These are phyloP conservation scores for Oasisia sp. DNA, from an alignment of 2,888 invertebrate species.

Conservation along the genomic window DNA sequence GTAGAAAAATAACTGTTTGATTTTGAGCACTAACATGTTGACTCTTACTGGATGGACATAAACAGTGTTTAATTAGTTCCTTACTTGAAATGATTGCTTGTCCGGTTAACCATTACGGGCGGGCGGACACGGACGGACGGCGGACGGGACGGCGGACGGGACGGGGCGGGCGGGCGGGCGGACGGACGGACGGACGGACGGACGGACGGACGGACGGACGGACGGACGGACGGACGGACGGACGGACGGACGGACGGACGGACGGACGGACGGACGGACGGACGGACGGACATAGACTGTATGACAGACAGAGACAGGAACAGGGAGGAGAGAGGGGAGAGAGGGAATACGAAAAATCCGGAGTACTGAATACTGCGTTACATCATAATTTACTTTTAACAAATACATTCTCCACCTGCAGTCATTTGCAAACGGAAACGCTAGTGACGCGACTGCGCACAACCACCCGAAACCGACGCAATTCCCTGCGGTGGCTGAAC, in stretches of 20 bases:
- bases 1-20: too few species aligned
- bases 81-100: background rate
- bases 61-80: background rate
- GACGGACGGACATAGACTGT: background rate
- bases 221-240: too few species aligned
- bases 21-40: too few species aligned
- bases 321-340: background rate
- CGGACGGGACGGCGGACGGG: too few species aligned
- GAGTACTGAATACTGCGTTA: background rate
- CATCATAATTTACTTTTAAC: too few species aligned
- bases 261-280: background rate
- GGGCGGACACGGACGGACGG: background rate
- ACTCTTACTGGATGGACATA: background rate
- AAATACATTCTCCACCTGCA: background rate
- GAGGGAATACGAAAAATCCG: background rate
- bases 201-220: background rate
- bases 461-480: background rate
- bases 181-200: too few species aligned
- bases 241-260: background rate
- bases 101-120: background rate
- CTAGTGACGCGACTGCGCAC: background rate
- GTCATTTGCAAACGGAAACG: conserved; percentile 1
- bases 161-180: background rate
- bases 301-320: background rate
- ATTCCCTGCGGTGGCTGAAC: background rate